phyloP scores from a whole-genome alignment of 1,140 invertebrate genomes.

The Nautilus pompilius region DNA sequence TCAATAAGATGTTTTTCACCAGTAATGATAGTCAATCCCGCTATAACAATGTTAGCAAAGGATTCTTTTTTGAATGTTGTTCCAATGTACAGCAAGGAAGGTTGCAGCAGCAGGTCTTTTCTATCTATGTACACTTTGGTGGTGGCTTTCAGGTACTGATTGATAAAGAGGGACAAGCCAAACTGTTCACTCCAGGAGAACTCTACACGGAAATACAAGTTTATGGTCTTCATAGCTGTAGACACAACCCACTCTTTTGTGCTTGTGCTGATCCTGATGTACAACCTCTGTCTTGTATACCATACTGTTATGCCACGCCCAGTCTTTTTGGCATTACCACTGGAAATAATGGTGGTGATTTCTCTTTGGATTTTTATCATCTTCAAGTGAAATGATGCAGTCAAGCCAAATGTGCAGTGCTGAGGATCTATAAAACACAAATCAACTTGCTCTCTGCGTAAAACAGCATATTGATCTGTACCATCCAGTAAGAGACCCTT shows the following conservation, averaged over 20 bases:
- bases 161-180: constrained; percentile 13
- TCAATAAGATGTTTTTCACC: neutral
- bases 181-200: constrained; percentile 35
- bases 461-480: constrained; percentile 22
- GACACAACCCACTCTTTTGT: constrained; percentile 31
- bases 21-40: neutral
- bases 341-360: constrained; percentile 22
- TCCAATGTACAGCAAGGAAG: neutral
- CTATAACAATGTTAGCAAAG: neutral
- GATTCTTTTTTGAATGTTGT: neutral
- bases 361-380: constrained; percentile 18
- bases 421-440: constrained; percentile 23
- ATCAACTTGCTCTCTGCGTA: too few relatives aligned
- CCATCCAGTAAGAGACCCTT: constrained; percentile 26
- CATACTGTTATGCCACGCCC: constrained; percentile 28
- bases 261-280: constrained; percentile 26
- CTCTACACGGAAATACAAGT: constrained; percentile 18
- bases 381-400: constrained; percentile 20
- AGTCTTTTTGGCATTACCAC: constrained; percentile 18
- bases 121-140: constrained; percentile 5
- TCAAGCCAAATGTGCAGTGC: constrained; percentile 21
- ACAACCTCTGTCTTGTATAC: constrained; percentile 17
- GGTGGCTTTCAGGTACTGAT: neutral
- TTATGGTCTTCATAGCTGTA: constrained; percentile 7
- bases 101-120: neutral